Evolutionary conservation across 2,113 vertebrate genomes (phyloP), one percentile per base, ranked within the genome.

Genomic region (Nanorana parkeri): DNA sequence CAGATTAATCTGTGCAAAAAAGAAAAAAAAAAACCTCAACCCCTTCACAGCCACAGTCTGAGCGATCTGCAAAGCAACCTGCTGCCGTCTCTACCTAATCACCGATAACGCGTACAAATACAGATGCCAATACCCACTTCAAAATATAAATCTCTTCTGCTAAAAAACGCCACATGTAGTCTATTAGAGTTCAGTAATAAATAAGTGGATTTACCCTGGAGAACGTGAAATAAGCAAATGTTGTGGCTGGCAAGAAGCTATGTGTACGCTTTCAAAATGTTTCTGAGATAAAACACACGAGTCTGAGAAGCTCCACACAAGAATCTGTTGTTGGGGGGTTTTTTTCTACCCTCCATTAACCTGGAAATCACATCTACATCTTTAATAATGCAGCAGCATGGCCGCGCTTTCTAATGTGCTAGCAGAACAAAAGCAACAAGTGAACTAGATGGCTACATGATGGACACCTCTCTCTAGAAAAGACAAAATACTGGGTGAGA

Each of bases 201-300:
- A 66, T 65, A 73, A 66, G 69, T 73, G 60, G 79, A 81, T 64
- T 81, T 81, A 56, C 69, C 69, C 79, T 29, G 54, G 60, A 73
- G 79, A 69, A 81, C 41, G 66, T 36, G 58, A 74, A 65, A 81
- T 81, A 81, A 66, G 79, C 26, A 81, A 74, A 81, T 81, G 68
- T 74, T 74, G 68, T 74, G 69, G 60, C 68, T 74, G 79, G 79
- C 79, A 81, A 65, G 24, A 66, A 75, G 65, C 80, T 55, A 74
- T 56, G 61, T 75, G 69, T 56, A 74, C 65, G 79, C 68, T 51
- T 74, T 74, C 56, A 80, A 80, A 77, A 80, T 60, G 66, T 68
- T 64, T 60, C 29, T 63, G 71, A 74, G 71, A 74, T 74, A 81
- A n/a, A 81, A 81, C 68, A 81, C 32, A 65, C 47, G 24, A 74